Base-by-base conservation (phyloP, 2,113 vertebrate species). In the Microtus oregoni region DNA sequence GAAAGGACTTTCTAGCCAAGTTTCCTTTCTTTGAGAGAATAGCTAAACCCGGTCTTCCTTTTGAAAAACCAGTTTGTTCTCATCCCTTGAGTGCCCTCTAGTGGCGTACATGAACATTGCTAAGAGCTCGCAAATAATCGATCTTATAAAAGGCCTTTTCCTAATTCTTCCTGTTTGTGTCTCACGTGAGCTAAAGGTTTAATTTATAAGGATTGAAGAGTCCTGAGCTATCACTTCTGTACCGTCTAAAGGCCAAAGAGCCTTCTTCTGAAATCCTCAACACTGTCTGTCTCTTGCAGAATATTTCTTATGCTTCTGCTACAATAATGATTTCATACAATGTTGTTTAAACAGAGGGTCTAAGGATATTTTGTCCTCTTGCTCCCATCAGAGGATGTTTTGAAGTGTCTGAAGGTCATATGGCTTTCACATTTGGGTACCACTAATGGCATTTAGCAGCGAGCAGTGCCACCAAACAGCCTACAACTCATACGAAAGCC, bases 381-480 rank as follows among this genome's bases (percentile, higher is more conserved):
- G 50, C 55, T n/a, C 35, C 20, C 50, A 55, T 70, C 9, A 13
- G 32, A 10, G 30, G 58, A 26, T 92, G 38, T 92, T 90, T 92
- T 20, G 55, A 82, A 79, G 87, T 50, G 24, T 30, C 44, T 92
- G 19, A 8, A 88, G 41, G 30, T 50, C 12, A 2, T 77, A 81
- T 24, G 26, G 14, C 58, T 91, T 47, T 90, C 41, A 91, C n/a
- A 86, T 17, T 26, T 75, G 58, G 41, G 41, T 73, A 24, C 14
- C 78, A 90, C 63, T 94, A 35, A 55, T 95, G 86, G 70, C 77
- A 87, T 88, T 78, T 85, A 75, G 77, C 87, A 50, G 30, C 14
- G 55, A 63, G 41, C 15, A 65, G 75, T 81, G n/a, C 90, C 17
- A 19, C 47, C 50, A 14, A 75, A 19, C 65, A 78, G 65, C 68